These are phyloP conservation scores for Chloropsis hardwickii DNA, from an alignment of 2,113 vertebrate genomes.

Conservation along the genomic window DNA sequence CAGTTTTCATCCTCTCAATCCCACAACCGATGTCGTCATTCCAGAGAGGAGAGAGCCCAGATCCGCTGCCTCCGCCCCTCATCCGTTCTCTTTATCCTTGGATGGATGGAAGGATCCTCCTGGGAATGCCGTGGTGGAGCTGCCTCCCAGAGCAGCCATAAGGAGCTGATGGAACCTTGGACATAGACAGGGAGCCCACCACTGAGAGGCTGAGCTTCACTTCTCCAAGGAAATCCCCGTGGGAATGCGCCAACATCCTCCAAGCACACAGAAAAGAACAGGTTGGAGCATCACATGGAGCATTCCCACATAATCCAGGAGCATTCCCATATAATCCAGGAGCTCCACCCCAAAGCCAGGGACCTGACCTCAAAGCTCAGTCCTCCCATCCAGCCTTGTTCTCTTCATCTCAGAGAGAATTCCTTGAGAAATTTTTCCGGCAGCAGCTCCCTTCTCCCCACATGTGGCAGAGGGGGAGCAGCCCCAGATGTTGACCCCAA, in stretches of 20 bases:
- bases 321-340: background rate
- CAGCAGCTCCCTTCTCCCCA: background rate
- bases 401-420: background rate
- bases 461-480: background rate
- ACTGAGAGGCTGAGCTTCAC: background rate
- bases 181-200: rapidly evolving
- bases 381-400: background rate
- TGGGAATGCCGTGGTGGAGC: background rate
- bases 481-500: background rate
- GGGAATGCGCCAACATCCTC: background rate
- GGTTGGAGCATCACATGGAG: background rate
- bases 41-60: background rate
- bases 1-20: background rate
- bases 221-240: background rate
- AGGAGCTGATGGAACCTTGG: background rate
- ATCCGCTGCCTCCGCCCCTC: background rate
- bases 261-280: rapidly evolving
- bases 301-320: background rate
- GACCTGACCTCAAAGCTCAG: background rate
- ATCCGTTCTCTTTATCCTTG: rapidly evolving
- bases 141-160: background rate
- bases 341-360: too few species aligned
- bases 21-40: background rate
- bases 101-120: background rate
- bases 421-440: background rate